Percentiles rank a stretch among this genome's conserved stretches.
These are phyloP conservation scores for Drosophila kokeensis DNA, from an alignment of 2,888 invertebrate species.

Conservation along the genomic window DNA sequence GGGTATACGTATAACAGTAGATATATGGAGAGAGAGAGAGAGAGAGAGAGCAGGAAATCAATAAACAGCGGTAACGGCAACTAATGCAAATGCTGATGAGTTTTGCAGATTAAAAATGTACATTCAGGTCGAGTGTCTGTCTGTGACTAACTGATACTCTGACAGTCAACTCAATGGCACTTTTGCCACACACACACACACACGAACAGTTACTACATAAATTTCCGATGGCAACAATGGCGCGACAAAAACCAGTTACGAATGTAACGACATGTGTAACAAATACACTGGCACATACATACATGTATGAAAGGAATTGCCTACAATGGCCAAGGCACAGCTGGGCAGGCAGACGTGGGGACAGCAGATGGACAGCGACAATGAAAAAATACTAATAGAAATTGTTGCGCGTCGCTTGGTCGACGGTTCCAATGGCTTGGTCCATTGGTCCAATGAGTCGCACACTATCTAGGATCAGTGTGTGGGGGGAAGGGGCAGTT, in stretches of 20 bases:
- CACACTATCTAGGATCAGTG: constrained; percentile 64
- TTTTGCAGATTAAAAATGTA: constrained; percentile 78
- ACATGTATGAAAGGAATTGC: constrained; percentile 38
- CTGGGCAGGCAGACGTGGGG: constrained; percentile 1
- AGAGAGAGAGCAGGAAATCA: constrained; percentile 54
- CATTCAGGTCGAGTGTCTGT: constrained; percentile 79
- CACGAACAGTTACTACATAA: constrained; percentile 39
- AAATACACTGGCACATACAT: constrained; percentile 12
- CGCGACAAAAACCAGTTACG: constrained; percentile 60
- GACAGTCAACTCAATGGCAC: constrained; percentile 56
- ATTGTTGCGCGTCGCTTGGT: constrained; percentile 65
- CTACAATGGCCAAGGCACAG: constrained; percentile 49
- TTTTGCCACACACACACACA: constrained; percentile 28
- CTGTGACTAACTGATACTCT: constrained; percentile 53
- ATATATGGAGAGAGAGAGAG: constrained; percentile 21
- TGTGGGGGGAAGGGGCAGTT: constrained; percentile 35
- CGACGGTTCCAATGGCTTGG: constrained; percentile 38
- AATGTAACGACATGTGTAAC: constrained; percentile 57
- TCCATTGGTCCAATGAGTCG: constrained; percentile 45
- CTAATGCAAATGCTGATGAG: constrained; percentile 74
- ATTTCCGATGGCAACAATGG: constrained; percentile 44
- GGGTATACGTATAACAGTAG: constrained; percentile 6
- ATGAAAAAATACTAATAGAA: constrained; percentile 62
- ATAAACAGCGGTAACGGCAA: constrained; percentile 58
- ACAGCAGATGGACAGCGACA: constrained; percentile 54